These are phyloP conservation scores for Schlechtendalia chinensis DNA, from an alignment of 1,140 invertebrate species.

Conservation along the genomic window DNA sequence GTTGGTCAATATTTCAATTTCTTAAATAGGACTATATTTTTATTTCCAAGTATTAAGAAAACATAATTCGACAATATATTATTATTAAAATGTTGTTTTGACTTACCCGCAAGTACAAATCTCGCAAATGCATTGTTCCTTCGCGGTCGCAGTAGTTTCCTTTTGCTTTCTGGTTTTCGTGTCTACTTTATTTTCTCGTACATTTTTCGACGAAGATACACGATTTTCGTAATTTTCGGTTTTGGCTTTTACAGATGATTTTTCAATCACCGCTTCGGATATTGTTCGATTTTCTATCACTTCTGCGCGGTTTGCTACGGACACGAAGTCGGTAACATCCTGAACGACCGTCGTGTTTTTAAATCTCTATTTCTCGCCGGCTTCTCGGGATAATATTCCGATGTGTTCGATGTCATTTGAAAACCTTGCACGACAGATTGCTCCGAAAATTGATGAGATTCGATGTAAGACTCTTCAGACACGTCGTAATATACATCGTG, in stretches of 20 bases:
- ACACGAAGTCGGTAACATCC: slow-evolving; percentile 12
- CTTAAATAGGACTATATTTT: too few species aligned
- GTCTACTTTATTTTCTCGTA: slow-evolving; percentile 25
- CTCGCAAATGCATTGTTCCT: slow-evolving; percentile 85
- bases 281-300: not conserved
- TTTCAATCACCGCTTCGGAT: not conserved
- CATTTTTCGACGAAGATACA: slow-evolving; percentile 5
- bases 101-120: slow-evolving; percentile 88
- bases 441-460: slow-evolving; percentile 19
- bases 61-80: not conserved
- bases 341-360: not conserved
- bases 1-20: too few species aligned
- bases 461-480: slow-evolving; percentile 11
- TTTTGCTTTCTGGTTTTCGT: slow-evolving; percentile 43
- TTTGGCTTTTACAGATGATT: not conserved
- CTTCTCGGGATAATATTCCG: slow-evolving; percentile 12
- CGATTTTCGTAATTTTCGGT: slow-evolving; percentile 18
- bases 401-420: slow-evolving; percentile 18
- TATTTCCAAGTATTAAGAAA: not conserved
- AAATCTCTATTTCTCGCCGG: not conserved
- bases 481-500: not conserved
- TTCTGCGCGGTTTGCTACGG: not conserved
- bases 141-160: slow-evolving; percentile 56
- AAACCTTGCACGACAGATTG: slow-evolving; percentile 27
- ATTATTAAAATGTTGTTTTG: not conserved